Percentiles rank a stretch among this genome's conserved stretches.
phyloP scores from a whole-genome alignment of 2,113 vertebrate species.

The Macrotis lagotis region DNA sequence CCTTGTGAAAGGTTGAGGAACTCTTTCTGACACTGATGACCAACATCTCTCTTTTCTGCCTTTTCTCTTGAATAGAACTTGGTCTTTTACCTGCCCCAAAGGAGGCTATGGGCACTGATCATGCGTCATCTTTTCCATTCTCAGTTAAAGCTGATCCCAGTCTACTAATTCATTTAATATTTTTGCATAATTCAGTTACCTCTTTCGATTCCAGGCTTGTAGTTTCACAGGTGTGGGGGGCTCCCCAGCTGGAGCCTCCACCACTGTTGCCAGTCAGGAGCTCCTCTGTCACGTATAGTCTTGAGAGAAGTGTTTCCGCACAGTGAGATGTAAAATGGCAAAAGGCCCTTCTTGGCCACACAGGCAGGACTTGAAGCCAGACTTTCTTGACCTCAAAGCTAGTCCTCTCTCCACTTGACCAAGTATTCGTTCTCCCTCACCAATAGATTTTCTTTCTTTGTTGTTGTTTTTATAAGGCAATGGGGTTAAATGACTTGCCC shows the following conservation, averaged over 20 bases:
- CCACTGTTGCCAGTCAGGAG: too few relatives aligned
- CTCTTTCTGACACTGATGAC: neutral
- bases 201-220: neutral
- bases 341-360: neutral
- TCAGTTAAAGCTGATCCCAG: neutral
- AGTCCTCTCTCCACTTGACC: neutral
- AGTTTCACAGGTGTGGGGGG: neutral
- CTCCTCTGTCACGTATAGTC: neutral
- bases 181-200: too few relatives aligned
- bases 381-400: neutral
- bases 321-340: neutral
- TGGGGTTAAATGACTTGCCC: too few relatives aligned
- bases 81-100: slow-evolving; percentile 15
- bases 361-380: neutral
- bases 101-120: neutral
- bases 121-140: neutral
- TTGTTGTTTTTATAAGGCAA: too few relatives aligned
- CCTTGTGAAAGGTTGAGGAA: neutral
- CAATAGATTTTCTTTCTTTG: too few relatives aligned
- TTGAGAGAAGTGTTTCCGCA: neutral
- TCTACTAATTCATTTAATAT: neutral
- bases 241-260: neutral
- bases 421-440: too few relatives aligned
- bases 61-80: neutral
- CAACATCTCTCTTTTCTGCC: neutral